Conservation (phyloP, 2,888 invertebrate species). For the Cheilosia impressa region DNA sequence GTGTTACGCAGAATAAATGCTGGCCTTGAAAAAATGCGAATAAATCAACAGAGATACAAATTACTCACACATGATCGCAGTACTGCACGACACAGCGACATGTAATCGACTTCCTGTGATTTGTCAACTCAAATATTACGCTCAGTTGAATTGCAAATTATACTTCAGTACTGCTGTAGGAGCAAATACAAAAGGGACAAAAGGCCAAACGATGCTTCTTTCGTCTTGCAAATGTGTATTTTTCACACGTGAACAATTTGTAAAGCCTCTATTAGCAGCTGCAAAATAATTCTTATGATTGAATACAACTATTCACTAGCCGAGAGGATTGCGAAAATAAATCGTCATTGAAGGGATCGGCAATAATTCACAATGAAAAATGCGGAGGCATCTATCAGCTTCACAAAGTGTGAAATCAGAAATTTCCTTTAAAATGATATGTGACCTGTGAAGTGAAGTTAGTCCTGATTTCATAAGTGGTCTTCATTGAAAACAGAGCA, state of each 20-base stretch:
- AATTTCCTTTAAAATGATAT: too few species aligned
- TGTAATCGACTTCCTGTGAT: constrained; percentile 28
- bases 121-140: constrained; percentile 28
- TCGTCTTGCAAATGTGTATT: constrained; percentile 16
- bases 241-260: constrained; percentile 27
- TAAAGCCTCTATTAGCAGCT: constrained; percentile 19
- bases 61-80: constrained; percentile 20
- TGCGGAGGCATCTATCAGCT: not conserved
- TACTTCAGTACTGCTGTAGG: not conserved
- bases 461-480: too few species aligned
- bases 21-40: constrained; percentile 20
- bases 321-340: not conserved
- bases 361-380: constrained; percentile 5
- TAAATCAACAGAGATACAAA: constrained; percentile 21
- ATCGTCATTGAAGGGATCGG: not conserved
- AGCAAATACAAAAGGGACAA: not conserved
- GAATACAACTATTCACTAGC: not conserved
- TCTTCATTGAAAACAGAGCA: too few species aligned
- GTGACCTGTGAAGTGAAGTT: too few species aligned
- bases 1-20: not conserved
- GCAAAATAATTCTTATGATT: constrained; percentile 6
- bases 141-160: constrained; percentile 13
- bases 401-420: too few species aligned
- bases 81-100: constrained; percentile 11
- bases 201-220: not conserved